Conservation (phyloP, 2,113 vertebrate genomes). For the Anguilla rostrata region DNA sequence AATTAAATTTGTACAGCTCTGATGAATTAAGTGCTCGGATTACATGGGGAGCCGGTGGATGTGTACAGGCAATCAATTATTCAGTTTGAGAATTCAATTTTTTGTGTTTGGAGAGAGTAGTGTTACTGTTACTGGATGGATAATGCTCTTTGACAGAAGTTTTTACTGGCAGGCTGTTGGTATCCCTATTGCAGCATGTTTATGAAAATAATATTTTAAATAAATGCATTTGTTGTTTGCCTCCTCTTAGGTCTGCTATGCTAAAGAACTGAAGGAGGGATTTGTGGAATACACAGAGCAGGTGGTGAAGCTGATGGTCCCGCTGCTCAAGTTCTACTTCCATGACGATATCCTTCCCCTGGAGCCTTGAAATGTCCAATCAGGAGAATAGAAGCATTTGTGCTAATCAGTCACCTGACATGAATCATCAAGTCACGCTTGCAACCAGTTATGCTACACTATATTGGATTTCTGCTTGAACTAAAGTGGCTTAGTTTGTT, state of each 20-base stretch:
- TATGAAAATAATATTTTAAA: not conserved
- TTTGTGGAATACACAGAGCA: conserved; percentile 98
- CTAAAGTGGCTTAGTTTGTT: not conserved
- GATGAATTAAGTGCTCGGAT: too few relatives aligned
- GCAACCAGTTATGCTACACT: too few relatives aligned
- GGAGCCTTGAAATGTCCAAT: not conserved
- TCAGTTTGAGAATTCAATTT: too few relatives aligned
- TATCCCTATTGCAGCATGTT: too few relatives aligned
- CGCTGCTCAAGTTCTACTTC: conserved; percentile 96
- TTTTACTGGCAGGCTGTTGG: too few relatives aligned
- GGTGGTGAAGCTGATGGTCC: conserved; percentile 98
- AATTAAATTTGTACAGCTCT: too few relatives aligned
- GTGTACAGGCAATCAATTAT: too few relatives aligned
- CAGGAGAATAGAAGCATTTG: too few relatives aligned
- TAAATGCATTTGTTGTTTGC: conserved; percentile 1
- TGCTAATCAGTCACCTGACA: too few relatives aligned
- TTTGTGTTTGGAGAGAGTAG: too few relatives aligned
- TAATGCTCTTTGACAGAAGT: not conserved
- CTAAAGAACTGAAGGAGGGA: conserved; percentile 96
- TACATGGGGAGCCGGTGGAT: too few relatives aligned
- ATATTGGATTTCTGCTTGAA: not conserved
- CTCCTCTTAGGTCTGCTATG: conserved; percentile 87
- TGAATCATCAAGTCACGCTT: not conserved
- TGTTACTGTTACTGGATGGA: not conserved
- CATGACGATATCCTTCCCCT: conserved; percentile 95